Conservation (phyloP, 2,888 invertebrate genomes). For the Sphaerophoria rueppellii region DNA sequence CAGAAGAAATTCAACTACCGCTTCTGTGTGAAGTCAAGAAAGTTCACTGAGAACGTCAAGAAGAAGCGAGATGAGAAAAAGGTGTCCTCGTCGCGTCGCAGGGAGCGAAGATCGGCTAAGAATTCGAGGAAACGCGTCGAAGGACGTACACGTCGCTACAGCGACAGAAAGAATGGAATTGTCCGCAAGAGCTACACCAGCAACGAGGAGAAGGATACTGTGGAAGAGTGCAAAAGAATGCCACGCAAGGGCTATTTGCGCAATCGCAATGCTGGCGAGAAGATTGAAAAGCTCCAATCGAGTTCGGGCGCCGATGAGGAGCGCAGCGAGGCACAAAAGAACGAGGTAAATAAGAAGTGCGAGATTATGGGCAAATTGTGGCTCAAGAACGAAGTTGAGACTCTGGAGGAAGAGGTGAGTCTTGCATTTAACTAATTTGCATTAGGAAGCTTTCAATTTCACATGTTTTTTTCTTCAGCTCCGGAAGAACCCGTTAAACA, state of each 20-base stretch:
- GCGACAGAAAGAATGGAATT: conserved; percentile 81
- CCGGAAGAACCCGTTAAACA: conserved; percentile 79
- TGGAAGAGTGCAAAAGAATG: conserved; percentile 80
- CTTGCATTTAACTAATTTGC: neutral
- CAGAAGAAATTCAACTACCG: conserved; percentile 82
- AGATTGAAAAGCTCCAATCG: conserved; percentile 80
- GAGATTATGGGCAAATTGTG: conserved; percentile 93
- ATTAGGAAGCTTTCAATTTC: neutral
- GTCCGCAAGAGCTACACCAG: conserved; percentile 81
- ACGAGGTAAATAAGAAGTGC: conserved; percentile 78
- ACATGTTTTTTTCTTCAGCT: conserved; percentile 70
- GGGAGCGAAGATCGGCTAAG: conserved; percentile 80
- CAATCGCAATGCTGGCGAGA: conserved; percentile 79
- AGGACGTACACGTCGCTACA: conserved; percentile 81
- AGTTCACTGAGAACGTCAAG: conserved; percentile 79
- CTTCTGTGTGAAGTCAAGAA: conserved; percentile 80
- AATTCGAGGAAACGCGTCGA: conserved; percentile 80
- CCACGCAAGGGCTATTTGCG: conserved; percentile 81
- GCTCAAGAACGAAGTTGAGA: conserved; percentile 93
- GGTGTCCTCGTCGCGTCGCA: conserved; percentile 78
- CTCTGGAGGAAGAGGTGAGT: conserved; percentile 89
- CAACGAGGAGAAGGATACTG: conserved; percentile 82
- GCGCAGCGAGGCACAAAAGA: conserved; percentile 79
- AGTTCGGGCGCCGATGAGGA: conserved; percentile 82
- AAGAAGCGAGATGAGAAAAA: conserved; percentile 81